A percentile compares a stretch with the other conserved stretches of the same genome.
Conservation (phyloP, 23 tunicate species). For the Styela plicata region DNA sequence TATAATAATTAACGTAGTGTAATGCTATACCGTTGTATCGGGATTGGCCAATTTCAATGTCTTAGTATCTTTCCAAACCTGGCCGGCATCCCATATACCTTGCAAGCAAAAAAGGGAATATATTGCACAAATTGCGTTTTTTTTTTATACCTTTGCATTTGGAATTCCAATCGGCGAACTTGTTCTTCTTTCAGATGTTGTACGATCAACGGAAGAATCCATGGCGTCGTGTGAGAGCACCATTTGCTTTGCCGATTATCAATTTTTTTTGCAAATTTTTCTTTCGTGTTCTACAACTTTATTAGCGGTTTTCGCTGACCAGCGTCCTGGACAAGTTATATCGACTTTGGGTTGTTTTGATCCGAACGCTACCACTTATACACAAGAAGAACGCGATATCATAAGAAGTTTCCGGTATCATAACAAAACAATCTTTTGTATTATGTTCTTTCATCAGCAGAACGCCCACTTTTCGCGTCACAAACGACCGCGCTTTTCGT, state of each 20-base stretch:
- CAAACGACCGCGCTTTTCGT: background rate
- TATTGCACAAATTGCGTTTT: no score
- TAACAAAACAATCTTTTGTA: background rate
- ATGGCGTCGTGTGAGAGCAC: background rate
- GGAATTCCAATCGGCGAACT: constrained; percentile 12
- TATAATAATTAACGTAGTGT: no score
- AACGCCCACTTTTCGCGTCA: background rate
- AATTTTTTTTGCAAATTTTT: no score
- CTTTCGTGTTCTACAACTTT: no score
- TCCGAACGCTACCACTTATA: background rate
- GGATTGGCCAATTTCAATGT: no score
- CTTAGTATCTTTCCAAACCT: no score
- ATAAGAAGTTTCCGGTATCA: background rate
- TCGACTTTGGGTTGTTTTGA: background rate
- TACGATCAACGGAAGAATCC: background rate
- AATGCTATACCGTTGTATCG: no score
- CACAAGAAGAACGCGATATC: background rate
- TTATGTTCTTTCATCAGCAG: no score
- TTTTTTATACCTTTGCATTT: constrained; percentile 1
- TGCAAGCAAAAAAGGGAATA: no score
- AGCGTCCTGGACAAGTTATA: background rate
- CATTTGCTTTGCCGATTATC: background rate
- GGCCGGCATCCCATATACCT: no score
- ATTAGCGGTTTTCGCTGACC: background rate
- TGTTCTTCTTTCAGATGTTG: background rate